A percentile compares a stretch with the other conserved stretches of the same genome.
Conservation (phyloP, 2,113 vertebrate genomes). For the cattle (Bos taurus) region DNA sequence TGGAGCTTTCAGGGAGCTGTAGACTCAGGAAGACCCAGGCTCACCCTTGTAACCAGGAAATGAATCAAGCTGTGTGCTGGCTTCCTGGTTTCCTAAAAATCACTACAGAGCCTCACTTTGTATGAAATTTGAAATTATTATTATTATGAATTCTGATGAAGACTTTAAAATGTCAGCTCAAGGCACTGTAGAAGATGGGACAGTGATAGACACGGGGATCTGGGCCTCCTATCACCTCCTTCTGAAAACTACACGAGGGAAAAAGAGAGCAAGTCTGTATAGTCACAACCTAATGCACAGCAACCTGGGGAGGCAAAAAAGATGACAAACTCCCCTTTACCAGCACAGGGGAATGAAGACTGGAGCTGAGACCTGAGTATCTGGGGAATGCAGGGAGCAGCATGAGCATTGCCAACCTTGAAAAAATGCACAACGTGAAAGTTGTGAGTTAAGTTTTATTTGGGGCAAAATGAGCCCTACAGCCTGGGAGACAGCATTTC, state of each 20-base stretch:
- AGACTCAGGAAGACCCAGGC: background rate
- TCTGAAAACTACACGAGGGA: background rate
- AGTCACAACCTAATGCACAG: background rate
- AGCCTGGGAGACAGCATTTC: background rate
- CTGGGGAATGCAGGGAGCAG: background rate
- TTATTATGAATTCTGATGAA: background rate
- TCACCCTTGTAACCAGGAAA: background rate
- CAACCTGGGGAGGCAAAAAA: background rate
- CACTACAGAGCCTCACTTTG: background rate
- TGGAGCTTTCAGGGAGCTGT: background rate
- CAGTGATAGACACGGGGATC: background rate
- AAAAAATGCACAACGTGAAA: background rate
- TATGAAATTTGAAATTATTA: background rate
- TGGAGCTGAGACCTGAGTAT: background rate
- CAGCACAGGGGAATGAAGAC: background rate
- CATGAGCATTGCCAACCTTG: background rate
- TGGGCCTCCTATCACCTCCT: background rate
- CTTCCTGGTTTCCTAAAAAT: background rate
- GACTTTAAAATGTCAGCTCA: background rate
- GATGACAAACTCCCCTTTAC: background rate
- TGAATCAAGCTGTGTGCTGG: background rate
- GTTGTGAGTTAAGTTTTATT: background rate
- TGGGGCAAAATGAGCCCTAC: background rate
- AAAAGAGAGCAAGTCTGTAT: background rate
- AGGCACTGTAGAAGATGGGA: background rate